Evolutionary conservation across 2,888 invertebrate genomes (phyloP).

Genomic region (Eupithecia vulgata): DNA sequence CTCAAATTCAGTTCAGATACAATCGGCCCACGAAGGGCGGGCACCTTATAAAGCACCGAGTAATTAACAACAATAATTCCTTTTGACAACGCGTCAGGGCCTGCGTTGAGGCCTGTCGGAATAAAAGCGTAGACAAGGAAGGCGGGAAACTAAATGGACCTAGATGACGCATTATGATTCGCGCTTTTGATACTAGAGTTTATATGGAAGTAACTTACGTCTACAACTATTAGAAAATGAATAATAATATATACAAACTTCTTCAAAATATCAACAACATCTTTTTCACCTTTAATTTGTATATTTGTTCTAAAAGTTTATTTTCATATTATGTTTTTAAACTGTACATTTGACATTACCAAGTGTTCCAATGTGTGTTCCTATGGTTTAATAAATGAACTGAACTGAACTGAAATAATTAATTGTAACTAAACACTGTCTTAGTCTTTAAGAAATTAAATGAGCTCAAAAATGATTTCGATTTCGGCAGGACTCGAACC

Average conservation of each 20-base stretch:
- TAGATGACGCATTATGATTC: background rate
- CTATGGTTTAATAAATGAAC: too few relatives aligned
- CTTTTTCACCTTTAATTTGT: too few relatives aligned
- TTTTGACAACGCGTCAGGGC: slow-evolving; percentile 39
- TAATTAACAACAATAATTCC: slow-evolving; percentile 57
- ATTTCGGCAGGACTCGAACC: too few relatives aligned
- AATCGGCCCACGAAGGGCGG: slow-evolving; percentile 51
- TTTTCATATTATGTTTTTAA: too few relatives aligned
- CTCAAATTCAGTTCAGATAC: slow-evolving; percentile 42
- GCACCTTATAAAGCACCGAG: slow-evolving; percentile 48
- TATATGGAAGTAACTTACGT: background rate
- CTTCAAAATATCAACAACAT: too few relatives aligned
- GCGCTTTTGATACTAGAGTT: background rate
- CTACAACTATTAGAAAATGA: background rate
- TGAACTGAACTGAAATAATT: too few relatives aligned
- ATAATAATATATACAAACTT: background rate
- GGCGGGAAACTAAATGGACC: background rate
- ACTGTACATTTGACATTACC: too few relatives aligned
- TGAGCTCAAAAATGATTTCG: too few relatives aligned
- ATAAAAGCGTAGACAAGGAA: slow-evolving; percentile 12
- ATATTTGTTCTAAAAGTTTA: too few relatives aligned
- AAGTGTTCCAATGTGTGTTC: too few relatives aligned
- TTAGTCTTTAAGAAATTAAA: too few relatives aligned
- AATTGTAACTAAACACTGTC: too few relatives aligned
- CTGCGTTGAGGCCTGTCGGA: slow-evolving; percentile 12